phyloP scores from a whole-genome alignment of 2,113 vertebrate genomes.

The Terrapene triunguis region DNA sequence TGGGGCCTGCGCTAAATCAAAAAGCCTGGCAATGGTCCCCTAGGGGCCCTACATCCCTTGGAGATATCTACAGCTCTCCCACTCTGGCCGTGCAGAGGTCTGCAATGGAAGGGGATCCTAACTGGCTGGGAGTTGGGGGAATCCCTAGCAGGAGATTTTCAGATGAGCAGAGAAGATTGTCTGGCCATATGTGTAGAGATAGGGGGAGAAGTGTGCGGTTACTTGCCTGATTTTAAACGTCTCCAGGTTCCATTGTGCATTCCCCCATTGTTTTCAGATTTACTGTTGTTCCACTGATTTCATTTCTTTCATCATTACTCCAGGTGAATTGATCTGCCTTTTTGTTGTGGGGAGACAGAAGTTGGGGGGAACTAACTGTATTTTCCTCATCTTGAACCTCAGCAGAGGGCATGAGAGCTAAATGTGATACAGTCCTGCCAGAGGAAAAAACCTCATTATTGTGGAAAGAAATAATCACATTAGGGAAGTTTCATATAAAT shows the following conservation, averaged over 20 bases:
- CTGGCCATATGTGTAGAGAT: accelerated
- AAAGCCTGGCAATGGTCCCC: background rate
- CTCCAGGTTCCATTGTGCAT: accelerated
- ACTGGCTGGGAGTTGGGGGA: background rate
- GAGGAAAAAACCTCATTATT: constrained; percentile 10
- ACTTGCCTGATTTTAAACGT: background rate
- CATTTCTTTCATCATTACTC: background rate
- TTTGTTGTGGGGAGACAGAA: background rate
- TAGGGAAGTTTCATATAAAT: constrained; percentile 19
- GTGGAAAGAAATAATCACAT: constrained; percentile 29
- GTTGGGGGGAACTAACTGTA: background rate
- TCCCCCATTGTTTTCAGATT: background rate
- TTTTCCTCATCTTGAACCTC: background rate
- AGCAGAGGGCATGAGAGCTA: background rate
- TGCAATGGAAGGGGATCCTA: background rate
- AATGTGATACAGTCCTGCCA: background rate
- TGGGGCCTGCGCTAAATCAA: background rate
- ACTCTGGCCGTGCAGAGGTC: background rate
- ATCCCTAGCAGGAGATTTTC: background rate
- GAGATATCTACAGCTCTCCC: background rate
- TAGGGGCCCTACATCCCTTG: background rate
- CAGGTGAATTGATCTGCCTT: background rate
- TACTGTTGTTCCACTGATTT: background rate
- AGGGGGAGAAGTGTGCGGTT: background rate
- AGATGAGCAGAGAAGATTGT: background rate